Conservation (phyloP, 2,113 vertebrate genomes). For the Mesoclemmys tuberculata region DNA sequence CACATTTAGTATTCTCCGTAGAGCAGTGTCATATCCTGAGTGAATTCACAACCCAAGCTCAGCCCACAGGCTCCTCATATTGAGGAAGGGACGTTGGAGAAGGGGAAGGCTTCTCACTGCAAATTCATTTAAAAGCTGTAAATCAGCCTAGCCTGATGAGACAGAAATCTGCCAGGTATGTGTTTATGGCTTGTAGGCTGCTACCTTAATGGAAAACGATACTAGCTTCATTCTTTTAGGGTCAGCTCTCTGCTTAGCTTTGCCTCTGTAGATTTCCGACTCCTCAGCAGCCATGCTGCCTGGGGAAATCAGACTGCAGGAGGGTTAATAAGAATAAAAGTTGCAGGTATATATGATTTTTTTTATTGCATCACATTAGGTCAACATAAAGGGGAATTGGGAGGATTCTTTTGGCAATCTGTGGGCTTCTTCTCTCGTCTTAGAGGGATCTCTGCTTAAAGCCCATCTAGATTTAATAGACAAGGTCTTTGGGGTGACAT, state of each 20-base stretch:
- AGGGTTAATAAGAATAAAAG: not conserved
- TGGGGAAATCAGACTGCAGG: not conserved
- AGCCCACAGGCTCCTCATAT: not conserved
- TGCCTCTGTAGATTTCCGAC: fast-evolving
- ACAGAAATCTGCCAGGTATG: not conserved
- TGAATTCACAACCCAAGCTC: not conserved
- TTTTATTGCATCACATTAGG: not conserved
- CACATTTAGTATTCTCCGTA: not conserved
- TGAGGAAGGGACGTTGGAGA: not conserved
- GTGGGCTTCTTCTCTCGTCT: not conserved
- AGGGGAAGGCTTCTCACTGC: not conserved
- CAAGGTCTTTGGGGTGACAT: constrained; percentile 59
- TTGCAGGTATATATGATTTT: too few species aligned
- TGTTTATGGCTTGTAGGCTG: not conserved
- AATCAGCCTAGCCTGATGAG: not conserved
- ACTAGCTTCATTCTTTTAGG: not conserved
- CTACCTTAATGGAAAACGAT: not conserved
- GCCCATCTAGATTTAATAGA: constrained; percentile 18
- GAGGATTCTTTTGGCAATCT: not conserved
- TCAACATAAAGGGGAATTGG: constrained; percentile 5
- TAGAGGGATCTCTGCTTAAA: constrained; percentile 22
- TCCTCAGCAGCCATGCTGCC: not conserved
- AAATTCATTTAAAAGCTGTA: not conserved
- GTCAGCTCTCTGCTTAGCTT: not conserved
- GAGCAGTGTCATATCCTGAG: not conserved